phyloP scores from a whole-genome alignment of 1,140 invertebrate species.

The Caenorhabditis inopinata region DNA sequence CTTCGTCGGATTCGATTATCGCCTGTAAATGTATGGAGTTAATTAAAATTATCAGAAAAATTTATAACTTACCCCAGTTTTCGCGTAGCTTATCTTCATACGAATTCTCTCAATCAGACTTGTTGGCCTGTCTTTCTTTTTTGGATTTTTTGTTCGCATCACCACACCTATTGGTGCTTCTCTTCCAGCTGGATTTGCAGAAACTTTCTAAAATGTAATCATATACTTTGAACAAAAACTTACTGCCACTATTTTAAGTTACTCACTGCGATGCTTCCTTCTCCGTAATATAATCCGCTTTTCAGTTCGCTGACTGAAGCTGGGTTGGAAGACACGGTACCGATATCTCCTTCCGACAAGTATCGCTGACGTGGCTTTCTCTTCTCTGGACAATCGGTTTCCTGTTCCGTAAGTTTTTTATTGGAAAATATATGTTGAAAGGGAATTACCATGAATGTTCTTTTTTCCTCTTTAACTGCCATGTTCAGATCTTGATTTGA shows the following conservation, averaged over 20 bases:
- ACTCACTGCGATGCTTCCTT: too few relatives aligned
- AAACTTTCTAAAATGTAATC: not conserved
- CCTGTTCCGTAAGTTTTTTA: not conserved
- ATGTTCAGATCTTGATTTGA: constrained; percentile 7
- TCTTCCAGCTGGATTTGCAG: not conserved
- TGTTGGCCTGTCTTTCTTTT: not conserved
- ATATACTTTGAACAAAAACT: not conserved
- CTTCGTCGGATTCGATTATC: constrained; percentile 1
- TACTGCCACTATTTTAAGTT: not conserved
- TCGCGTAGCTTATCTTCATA: not conserved
- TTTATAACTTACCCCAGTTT: not conserved
- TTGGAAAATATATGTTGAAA: too few relatives aligned
- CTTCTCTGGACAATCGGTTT: not conserved
- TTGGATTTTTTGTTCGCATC: not conserved
- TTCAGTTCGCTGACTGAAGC: constrained; percentile 25
- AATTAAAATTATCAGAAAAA: not conserved
- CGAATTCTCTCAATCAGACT: constrained; percentile 16
- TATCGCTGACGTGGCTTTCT: constrained; percentile 24
- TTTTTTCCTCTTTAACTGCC: constrained; percentile 11
- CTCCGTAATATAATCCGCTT: too few relatives aligned
- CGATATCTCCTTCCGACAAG: constrained; percentile 14
- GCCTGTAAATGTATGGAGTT: not conserved
- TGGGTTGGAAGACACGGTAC: not conserved
- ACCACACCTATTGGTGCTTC: not conserved
- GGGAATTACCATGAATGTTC: not conserved